Conservation (phyloP, 2,888 invertebrate genomes). For the Coelopa pilipes region DNA sequence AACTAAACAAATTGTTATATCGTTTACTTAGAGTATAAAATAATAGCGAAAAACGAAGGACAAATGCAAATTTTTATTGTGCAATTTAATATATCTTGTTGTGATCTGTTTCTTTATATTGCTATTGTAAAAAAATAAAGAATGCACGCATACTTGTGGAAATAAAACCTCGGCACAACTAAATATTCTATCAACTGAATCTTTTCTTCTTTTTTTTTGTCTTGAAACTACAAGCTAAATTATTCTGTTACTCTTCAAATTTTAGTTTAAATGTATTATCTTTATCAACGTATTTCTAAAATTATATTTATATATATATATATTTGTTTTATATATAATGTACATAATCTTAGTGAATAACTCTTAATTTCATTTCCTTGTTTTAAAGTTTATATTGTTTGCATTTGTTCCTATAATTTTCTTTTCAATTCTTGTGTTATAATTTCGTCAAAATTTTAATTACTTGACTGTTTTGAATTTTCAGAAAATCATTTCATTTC, state of each 20-base stretch:
- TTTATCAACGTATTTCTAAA: constrained; percentile 43
- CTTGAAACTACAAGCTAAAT: constrained; percentile 2
- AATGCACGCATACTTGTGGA: not conserved
- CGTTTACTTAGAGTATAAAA: constrained; percentile 29
- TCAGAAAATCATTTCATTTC: constrained; percentile 24
- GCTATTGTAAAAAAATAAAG: not conserved
- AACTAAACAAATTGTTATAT: too few relatives aligned
- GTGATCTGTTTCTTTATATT: too few relatives aligned
- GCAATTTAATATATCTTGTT: not conserved
- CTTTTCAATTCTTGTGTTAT: not conserved
- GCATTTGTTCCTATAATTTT: constrained; percentile 19
- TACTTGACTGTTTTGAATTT: not conserved
- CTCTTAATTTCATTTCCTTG: constrained; percentile 29
- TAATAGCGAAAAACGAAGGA: not conserved
- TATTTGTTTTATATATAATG: constrained; percentile 31
- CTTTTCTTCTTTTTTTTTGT: not conserved
- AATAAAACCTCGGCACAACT: constrained; percentile 3
- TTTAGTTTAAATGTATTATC: constrained; percentile 13
- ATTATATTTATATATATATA: constrained; percentile 38
- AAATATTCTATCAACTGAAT: not conserved
- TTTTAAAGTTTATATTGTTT: constrained; percentile 19
- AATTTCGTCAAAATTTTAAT: not conserved
- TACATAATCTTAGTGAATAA: constrained; percentile 30
- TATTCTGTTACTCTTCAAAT: constrained; percentile 1
- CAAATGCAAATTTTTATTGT: not conserved